Evolutionary conservation across 2,888 invertebrate species (phyloP).

Genomic region (Apotomis betuletana): DNA sequence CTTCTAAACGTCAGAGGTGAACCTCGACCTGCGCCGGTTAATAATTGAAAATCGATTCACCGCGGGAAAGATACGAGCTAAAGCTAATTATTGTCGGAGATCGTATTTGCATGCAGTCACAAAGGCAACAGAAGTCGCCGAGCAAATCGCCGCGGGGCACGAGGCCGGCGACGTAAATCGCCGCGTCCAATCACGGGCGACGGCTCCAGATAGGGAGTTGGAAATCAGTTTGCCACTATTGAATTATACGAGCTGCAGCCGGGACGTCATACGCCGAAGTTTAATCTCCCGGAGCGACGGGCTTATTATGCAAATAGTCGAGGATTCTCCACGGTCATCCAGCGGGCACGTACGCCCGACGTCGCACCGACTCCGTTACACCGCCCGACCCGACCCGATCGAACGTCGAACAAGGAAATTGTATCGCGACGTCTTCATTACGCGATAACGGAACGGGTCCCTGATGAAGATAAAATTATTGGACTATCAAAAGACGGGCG

Average conservation of each 20-base stretch:
- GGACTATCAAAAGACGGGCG: slow-evolving; percentile 72
- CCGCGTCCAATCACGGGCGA: slow-evolving; percentile 69
- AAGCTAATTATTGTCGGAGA: slow-evolving; percentile 67
- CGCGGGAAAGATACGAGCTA: slow-evolving; percentile 22
- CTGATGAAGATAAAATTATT: slow-evolving; percentile 75
- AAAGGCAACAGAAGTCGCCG: slow-evolving; percentile 26
- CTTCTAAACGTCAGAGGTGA: slow-evolving; percentile 69
- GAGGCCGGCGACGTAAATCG: slow-evolving; percentile 61
- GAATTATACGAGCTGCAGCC: slow-evolving; percentile 79
- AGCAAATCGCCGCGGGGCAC: slow-evolving; percentile 60
- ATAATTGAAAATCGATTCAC: slow-evolving; percentile 60
- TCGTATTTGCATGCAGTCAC: slow-evolving; percentile 53
- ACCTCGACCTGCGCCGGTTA: slow-evolving; percentile 57
- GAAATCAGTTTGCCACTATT: slow-evolving; percentile 81
- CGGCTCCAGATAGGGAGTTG: slow-evolving; percentile 63
- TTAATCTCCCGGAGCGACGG: slow-evolving; percentile 78
- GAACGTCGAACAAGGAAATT: slow-evolving; percentile 35
- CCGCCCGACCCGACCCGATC: slow-evolving; percentile 29
- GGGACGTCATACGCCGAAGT: slow-evolving; percentile 79
- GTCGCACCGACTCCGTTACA: slow-evolving; percentile 34
- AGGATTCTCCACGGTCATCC: slow-evolving; percentile 71
- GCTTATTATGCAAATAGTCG: slow-evolving; percentile 80
- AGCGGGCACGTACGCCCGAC: slow-evolving; percentile 65
- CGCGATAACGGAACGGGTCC: slow-evolving; percentile 63
- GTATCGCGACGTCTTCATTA: slow-evolving; percentile 60